Percentiles rank a stretch among this genome's conserved stretches.
Evolutionary conservation across 2,888 invertebrate genomes (phyloP).

Genomic region (Cetonia aurata): DNA sequence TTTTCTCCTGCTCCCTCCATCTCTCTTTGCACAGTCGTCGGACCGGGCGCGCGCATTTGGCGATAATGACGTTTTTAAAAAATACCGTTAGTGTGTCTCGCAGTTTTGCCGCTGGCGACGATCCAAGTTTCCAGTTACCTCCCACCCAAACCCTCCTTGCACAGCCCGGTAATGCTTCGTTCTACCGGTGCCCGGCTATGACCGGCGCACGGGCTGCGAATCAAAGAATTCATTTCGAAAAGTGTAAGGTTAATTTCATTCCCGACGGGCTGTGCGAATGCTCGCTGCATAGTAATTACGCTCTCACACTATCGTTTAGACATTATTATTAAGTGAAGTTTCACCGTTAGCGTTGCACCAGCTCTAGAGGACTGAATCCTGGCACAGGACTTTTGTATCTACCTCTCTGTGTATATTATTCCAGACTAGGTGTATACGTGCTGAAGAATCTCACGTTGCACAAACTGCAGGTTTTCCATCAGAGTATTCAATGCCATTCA

Average conservation of each 20-base stretch:
- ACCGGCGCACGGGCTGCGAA: background rate
- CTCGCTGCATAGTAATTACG: constrained; percentile 41
- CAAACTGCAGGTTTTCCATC: too few species aligned
- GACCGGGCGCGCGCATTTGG: background rate
- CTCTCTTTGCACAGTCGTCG: background rate
- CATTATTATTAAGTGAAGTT: constrained; percentile 40
- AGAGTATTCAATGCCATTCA: too few species aligned
- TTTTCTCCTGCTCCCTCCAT: background rate
- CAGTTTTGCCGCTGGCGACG: constrained; percentile 16
- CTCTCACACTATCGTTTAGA: constrained; percentile 37
- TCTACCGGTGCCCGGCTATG: background rate
- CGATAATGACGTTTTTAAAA: constrained; percentile 34
- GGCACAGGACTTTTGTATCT: too few species aligned
- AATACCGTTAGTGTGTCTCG: constrained; percentile 31
- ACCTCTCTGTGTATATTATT: too few species aligned
- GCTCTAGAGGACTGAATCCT: background rate
- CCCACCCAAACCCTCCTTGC: background rate
- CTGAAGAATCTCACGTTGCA: too few species aligned
- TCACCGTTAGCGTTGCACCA: background rate
- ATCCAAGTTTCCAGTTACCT: constrained; percentile 20
- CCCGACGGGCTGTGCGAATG: constrained; percentile 36
- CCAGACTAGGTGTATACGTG: too few species aligned
- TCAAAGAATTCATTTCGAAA: constrained; percentile 39
- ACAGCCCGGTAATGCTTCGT: background rate
- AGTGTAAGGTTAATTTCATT: constrained; percentile 43